Base-by-base conservation (phyloP, 2,113 vertebrate species). In the Hyperoodon ampullatus region DNA sequence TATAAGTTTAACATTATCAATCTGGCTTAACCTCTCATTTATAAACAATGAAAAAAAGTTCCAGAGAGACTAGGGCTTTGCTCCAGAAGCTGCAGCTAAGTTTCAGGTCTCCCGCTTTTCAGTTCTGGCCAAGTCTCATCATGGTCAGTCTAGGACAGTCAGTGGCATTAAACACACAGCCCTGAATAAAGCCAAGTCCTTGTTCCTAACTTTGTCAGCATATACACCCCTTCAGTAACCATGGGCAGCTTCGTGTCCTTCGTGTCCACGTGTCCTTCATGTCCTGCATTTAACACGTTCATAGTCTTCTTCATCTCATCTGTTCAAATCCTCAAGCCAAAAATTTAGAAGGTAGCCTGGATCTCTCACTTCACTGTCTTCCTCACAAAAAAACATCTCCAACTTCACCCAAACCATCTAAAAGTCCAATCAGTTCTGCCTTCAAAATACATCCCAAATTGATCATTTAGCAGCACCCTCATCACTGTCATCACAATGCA, bases 51-150 rank as follows among this genome's bases (percentile, higher is more conserved):
- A 63, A 23, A 84, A 77, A n/a, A 44, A 88, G 35, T 19, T 26
- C 7, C 10, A 55, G 26, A 61, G 68, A 42, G 13, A 65, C 12
- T 18, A 1, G 7, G 39, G 3, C n/a, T 2, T 26, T 92, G 3
- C 6, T 93, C 3, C 55, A 24, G 24, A 63, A 91, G 18, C 19
- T 42, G 6, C 12, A 0, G 19, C 58, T 77, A 15, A 28, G 23
- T 39, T 78, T 35, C 18, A 60, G 23, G 18, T 24, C 7, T 1
- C 2, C 1, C 50, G 24, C 7, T 21, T 14, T 35, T 72, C 16
- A 12, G 5, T 55, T 68, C 77, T 23, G 23, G 15, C 24, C 3
- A 10, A 2, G 10, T 1, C 0, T 9, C 16, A 3, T 33, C 16
- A n/a, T 7, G 6, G 6, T 19, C 60, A 61, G 33, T 13, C 21